Conservation (phyloP, 1,140 invertebrate species). For the Drosophila quadrilineata region DNA sequence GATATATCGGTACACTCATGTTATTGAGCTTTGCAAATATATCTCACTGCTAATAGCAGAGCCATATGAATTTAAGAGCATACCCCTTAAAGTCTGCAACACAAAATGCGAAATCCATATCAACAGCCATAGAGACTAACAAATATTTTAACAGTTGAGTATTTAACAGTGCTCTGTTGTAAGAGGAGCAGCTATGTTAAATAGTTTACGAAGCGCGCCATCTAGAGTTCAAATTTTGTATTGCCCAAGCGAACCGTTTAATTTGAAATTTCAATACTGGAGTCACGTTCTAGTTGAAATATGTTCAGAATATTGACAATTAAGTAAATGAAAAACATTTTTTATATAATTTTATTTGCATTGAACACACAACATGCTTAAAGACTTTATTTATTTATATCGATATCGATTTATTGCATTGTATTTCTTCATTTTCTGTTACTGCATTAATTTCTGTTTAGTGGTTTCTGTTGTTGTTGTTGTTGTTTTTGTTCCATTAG, state of each 20-base stretch:
- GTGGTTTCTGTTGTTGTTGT: slow-evolving; percentile 22
- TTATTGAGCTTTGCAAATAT: background rate
- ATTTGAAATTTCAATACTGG: background rate
- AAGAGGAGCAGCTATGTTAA: background rate
- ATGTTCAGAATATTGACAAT: background rate
- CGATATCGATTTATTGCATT: slow-evolving; percentile 76
- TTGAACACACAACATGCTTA: slow-evolving; percentile 77
- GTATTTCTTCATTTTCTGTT: slow-evolving; percentile 25
- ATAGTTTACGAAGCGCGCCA: slow-evolving; percentile 4
- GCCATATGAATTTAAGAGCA: background rate
- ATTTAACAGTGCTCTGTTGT: background rate
- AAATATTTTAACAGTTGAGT: background rate
- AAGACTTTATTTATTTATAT: slow-evolving; percentile 78
- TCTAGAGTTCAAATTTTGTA: background rate
- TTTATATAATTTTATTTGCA: slow-evolving; percentile 47
- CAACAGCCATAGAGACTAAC: no score
- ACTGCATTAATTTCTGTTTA: slow-evolving; percentile 17
- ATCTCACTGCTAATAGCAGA: no score
- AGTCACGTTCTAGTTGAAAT: no score
- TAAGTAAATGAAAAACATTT: slow-evolving; percentile 10
- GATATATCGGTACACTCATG: background rate
- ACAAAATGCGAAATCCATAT: no score
- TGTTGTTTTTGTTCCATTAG: slow-evolving; percentile 35
- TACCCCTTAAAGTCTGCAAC: background rate
- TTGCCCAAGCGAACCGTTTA: background rate